Conservation (phyloP, 2,888 invertebrate species). For the Epistrophella euchroma region DNA sequence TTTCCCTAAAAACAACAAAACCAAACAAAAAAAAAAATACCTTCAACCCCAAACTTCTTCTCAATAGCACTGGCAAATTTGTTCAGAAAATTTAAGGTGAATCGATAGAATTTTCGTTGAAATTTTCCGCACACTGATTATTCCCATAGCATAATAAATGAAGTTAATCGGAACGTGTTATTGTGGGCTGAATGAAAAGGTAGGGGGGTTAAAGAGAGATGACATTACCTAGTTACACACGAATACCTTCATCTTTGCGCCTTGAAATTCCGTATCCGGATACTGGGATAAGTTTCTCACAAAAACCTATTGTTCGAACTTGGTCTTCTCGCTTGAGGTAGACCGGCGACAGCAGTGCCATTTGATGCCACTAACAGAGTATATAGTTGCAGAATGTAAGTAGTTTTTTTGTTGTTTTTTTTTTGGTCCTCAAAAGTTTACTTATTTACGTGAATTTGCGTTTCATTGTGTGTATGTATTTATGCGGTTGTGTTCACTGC, state of each 20-base stretch:
- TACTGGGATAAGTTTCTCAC: constrained; percentile 59
- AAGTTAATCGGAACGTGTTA: constrained; percentile 64
- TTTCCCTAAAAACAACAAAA: neutral
- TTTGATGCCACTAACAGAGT: constrained; percentile 36
- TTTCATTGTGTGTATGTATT: neutral
- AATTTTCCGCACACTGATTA: constrained; percentile 54
- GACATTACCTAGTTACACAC: constrained; percentile 30
- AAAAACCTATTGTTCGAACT: constrained; percentile 59
- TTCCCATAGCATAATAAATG: constrained; percentile 60
- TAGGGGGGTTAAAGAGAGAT: neutral
- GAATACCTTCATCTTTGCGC: constrained; percentile 11
- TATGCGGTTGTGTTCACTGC: neutral
- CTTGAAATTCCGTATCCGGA: constrained; percentile 9
- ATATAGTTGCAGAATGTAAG: constrained; percentile 51
- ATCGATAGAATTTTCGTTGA: constrained; percentile 67
- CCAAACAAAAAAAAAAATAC: neutral
- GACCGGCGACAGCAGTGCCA: neutral
- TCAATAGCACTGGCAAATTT: constrained; percentile 51
- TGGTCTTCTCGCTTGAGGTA: constrained; percentile 22
- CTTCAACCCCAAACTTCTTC: constrained; percentile 1
- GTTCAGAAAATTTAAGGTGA: constrained; percentile 53
- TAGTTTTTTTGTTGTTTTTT: constrained; percentile 8
- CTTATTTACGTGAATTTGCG: constrained; percentile 33
- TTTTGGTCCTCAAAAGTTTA: neutral
- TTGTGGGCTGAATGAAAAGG: neutral